These are phyloP conservation scores for Elmis aenea DNA, from an alignment of 2,888 invertebrate species.

Conservation along the genomic window DNA sequence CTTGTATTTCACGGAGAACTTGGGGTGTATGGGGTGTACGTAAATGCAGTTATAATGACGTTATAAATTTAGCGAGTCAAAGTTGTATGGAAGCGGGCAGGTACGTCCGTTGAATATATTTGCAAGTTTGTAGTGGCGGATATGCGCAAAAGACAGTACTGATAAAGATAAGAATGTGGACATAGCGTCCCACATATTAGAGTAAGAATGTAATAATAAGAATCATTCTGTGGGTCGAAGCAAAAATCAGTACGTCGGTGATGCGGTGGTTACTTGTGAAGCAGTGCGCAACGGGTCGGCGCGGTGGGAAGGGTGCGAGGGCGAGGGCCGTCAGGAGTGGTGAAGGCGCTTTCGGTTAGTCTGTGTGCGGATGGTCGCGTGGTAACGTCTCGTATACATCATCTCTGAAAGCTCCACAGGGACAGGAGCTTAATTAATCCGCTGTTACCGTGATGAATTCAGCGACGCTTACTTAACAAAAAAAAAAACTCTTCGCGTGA, in stretches of 20 bases:
- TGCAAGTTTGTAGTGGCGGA: too few relatives aligned
- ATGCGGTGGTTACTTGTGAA: constrained; percentile 46
- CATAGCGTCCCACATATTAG: too few relatives aligned
- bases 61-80: too few relatives aligned
- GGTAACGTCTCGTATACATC: constrained; percentile 13
- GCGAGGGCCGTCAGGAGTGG: constrained; percentile 52
- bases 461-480: constrained; percentile 6
- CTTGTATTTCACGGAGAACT: too few relatives aligned
- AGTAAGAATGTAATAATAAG: too few relatives aligned
- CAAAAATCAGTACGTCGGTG: constrained; percentile 43
- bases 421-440: constrained; percentile 15
- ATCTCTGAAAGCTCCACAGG: constrained; percentile 9
- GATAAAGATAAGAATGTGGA: too few relatives aligned
- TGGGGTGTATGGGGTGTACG: too few relatives aligned
- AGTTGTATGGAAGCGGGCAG: too few relatives aligned
- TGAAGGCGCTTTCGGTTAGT: constrained; percentile 41
- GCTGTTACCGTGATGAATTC: constrained; percentile 11
- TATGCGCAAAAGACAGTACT: too few relatives aligned
- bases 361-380: constrained; percentile 42
- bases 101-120: too few relatives aligned
- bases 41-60: too few relatives aligned
- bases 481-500: too few relatives aligned
- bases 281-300: constrained; percentile 48
- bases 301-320: constrained; percentile 49
- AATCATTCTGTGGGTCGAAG: constrained; percentile 29